Base-by-base conservation (phyloP, 2,888 invertebrate species). In the Heliconius ethilla region DNA sequence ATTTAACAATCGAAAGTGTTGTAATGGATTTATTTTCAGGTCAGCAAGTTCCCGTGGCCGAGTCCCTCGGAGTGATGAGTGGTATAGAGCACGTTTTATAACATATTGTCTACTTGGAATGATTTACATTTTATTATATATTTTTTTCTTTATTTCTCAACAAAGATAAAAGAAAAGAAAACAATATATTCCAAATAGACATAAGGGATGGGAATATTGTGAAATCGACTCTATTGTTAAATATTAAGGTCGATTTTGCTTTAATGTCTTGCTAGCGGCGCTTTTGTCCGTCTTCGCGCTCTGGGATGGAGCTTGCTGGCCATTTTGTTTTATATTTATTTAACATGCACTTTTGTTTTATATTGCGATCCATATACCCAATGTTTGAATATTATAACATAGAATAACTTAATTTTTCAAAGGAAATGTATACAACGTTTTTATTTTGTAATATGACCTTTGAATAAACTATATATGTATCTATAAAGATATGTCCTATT, bases 31-130 rank as follows among this genome's bases (percentile, higher is more conserved):
- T 83, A 82, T 88, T 90, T 89, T 82, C 93, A 94, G 93, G 93
- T 87, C 93, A 93, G 90, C 93, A 94, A 92, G 92, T 93, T 85
- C 93, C 93, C 13, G 92, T 94, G 81, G 92, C 93, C 72, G 93
- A 93, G 87, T 94, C 93, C 25, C 91, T 94, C 83, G 93, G 93
- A 88, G 91, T 92, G 81, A 94, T 93, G 93, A 91, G 90, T 88
- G 93, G 93, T 94, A 93, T 87, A 84, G 67, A 67, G 81, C 82
- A 76, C 81, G 82, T 83, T 81, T 82, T 85, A 79, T 79, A 81
- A 77, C 78, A 81, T 79, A 81, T 77, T 85, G 87, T 88, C 83
- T 87, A 89, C 87, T 90, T 88, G 88, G 87, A 89, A 88, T 78
- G 72, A 72, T 55, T 74, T 63, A 40, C 45, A 25, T 62, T 63